Percentiles rank a stretch among this genome's conserved stretches.
Evolutionary conservation across 1,140 invertebrate species (phyloP).

Genomic region (Neuroterus valhalla): DNA sequence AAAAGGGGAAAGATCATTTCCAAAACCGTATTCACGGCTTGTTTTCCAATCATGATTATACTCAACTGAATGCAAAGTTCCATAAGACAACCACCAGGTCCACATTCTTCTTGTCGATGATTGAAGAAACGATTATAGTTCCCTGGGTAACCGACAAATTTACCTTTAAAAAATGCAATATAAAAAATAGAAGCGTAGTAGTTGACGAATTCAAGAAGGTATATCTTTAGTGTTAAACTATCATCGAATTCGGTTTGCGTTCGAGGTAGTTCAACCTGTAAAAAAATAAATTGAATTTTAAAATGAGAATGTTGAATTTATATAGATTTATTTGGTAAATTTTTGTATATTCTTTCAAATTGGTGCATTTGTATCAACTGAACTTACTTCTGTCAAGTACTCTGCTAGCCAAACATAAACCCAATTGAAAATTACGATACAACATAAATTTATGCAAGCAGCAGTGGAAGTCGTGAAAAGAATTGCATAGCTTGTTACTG

Average conservation of each 20-base stretch:
- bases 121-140: constrained; percentile 85
- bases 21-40: constrained; percentile 93
- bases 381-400: constrained; percentile 86
- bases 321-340: background rate
- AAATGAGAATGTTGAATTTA: background rate
- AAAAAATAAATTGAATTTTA: no score
- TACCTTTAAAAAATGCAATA: constrained; percentile 98
- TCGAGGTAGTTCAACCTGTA: constrained; percentile 86
- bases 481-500: constrained; percentile 82
- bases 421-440: constrained; percentile 92
- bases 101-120: constrained; percentile 89
- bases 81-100: constrained; percentile 91
- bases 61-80: constrained; percentile 94
- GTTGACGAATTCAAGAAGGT: constrained; percentile 98
- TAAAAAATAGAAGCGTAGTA: constrained; percentile 99
- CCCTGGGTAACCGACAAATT: constrained; percentile 90
- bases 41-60: constrained; percentile 97
- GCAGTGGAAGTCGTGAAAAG: constrained; percentile 90
- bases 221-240: constrained; percentile 96
- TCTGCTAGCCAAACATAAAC: constrained; percentile 92
- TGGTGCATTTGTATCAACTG: background rate
- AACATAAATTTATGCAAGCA: constrained; percentile 89
- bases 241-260: constrained; percentile 99
- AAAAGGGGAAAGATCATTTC: constrained; percentile 86
- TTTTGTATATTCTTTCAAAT: no score